phyloP scores from a whole-genome alignment of 2,888 invertebrate genomes.

The Kryphioiulus occultus region DNA sequence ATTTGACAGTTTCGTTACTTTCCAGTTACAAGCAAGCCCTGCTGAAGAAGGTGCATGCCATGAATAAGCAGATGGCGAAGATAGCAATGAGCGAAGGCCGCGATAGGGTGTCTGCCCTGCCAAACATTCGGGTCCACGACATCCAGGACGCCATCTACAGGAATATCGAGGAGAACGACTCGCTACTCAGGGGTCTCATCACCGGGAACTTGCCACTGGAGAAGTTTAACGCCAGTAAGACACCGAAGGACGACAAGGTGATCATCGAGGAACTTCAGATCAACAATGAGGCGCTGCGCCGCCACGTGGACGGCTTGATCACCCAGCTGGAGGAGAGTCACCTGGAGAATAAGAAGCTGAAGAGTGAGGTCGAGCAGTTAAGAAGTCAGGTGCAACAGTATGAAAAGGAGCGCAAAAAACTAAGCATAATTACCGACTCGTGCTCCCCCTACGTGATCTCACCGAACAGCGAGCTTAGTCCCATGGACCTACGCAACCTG shows the following conservation, averaged over 20 bases:
- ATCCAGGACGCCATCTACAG: conserved; percentile 55
- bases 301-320: conserved; percentile 58
- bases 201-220: conserved; percentile 47
- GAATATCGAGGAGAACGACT: conserved; percentile 59
- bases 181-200: conserved; percentile 57
- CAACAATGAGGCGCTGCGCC: conserved; percentile 59
- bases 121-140: conserved; percentile 4
- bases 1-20: neutral
- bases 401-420: neutral
- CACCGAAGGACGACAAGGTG: conserved; percentile 58
- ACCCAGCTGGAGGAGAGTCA: conserved; percentile 57
- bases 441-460: conserved; percentile 53
- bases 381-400: neutral
- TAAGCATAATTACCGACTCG: conserved; percentile 49
- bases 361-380: conserved; percentile 48
- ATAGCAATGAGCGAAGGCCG: neutral
- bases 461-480: conserved; percentile 58
- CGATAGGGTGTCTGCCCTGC: neutral
- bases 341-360: conserved; percentile 53
- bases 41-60: neutral
- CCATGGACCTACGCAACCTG: conserved; percentile 59
- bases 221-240: conserved; percentile 54
- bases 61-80: neutral
- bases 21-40: neutral
- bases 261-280: conserved; percentile 59